These are phyloP conservation scores for Gisinianus flammeolus DNA, from an alignment of 2,888 invertebrate genomes.

Conservation along the genomic window DNA sequence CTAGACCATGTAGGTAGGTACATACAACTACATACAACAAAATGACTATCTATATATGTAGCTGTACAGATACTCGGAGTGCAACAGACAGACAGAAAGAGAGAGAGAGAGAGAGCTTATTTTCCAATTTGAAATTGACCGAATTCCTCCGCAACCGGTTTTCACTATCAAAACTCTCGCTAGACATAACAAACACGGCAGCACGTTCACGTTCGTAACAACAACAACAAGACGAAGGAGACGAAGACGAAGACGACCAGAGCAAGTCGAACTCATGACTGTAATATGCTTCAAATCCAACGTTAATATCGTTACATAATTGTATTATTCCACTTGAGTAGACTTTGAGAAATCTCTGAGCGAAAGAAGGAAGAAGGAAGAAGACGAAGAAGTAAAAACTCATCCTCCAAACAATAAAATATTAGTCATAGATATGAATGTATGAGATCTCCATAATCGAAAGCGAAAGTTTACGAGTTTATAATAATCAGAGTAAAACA, in stretches of 20 bases:
- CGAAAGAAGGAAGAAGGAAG: background rate
- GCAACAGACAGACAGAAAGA: no score
- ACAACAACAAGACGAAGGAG: background rate
- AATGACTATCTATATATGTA: no score
- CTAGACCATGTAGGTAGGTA: no score
- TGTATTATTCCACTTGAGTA: background rate
- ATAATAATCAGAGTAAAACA: constrained; percentile 1
- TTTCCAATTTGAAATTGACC: constrained; percentile 22
- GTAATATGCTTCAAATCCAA: background rate
- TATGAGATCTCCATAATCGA: constrained; percentile 1
- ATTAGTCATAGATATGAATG: background rate
- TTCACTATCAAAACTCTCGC: no score
- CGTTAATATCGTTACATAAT: background rate
- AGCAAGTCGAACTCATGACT: background rate
- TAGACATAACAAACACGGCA: constrained; percentile 5
- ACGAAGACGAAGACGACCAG: background rate
- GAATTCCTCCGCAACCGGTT: constrained; percentile 24
- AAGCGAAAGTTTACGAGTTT: constrained; percentile 19
- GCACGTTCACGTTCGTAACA: background rate
- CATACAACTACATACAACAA: no score
- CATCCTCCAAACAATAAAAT: no score
- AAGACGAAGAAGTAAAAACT: background rate
- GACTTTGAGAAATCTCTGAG: background rate
- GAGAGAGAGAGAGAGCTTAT: no score
- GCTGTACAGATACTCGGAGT: no score